Conservation (phyloP, 2,797 vertebrate genomes). For the Myoxocephalus aenaeus region DNA sequence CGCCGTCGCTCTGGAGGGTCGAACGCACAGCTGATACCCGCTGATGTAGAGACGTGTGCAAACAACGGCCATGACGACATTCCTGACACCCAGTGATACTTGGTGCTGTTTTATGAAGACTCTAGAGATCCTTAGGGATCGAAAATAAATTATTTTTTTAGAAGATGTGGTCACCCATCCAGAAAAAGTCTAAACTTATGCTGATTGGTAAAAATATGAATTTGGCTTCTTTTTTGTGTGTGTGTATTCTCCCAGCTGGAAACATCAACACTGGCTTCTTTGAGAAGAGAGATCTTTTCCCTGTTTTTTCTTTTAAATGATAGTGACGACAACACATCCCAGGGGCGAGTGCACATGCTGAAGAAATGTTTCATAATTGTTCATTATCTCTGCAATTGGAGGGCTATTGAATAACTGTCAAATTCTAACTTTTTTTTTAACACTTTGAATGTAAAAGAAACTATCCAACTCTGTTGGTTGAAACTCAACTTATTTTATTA, state of each 20-base stretch:
- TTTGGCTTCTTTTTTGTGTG: background rate
- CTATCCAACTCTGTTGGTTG: constrained; percentile 5
- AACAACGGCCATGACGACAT: constrained; percentile 28
- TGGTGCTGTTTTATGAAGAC: constrained; percentile 29
- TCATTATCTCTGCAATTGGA: background rate
- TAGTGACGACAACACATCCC: background rate
- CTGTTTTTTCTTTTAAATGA: background rate
- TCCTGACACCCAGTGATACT: constrained; percentile 24
- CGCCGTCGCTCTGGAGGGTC: constrained; percentile 76
- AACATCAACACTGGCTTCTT: constrained; percentile 6
- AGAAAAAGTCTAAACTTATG: constrained; percentile 17
- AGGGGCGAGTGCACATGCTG: background rate
- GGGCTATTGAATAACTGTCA: constrained; percentile 8
- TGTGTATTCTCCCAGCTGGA: background rate
- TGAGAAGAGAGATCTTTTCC: background rate
- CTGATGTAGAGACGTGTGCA: background rate
- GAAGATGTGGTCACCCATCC: background rate
- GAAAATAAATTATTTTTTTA: constrained; percentile 52
- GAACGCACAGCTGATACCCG: constrained; percentile 43
- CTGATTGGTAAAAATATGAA: background rate
- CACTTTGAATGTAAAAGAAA: constrained; percentile 20
- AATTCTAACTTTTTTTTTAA: constrained; percentile 25
- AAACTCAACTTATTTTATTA: constrained; percentile 33
- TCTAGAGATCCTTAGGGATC: constrained; percentile 42
- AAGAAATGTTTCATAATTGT: background rate